Evolutionary conservation across 2,888 invertebrate species (phyloP), one percentile per base, ranked within the genome.

Genomic region (Tholera decimalis): DNA sequence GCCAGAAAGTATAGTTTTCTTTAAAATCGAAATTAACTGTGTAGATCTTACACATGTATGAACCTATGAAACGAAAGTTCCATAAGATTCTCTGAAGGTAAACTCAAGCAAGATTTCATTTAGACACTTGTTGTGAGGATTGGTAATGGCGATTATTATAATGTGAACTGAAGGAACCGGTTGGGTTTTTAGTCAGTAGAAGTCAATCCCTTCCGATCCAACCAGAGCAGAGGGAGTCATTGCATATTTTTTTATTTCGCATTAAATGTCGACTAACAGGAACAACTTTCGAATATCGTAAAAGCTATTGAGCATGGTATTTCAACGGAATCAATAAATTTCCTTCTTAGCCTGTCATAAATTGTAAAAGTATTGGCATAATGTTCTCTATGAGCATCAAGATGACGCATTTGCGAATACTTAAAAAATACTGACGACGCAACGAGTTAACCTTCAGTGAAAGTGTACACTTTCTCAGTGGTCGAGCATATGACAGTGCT

Each of bases 361-460:
- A 20, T 51, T 37, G 57, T 43, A 33, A 65, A 35, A 43, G 35
- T 50, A 44, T 46, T 55, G 37, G 9, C 44, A 28, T 44, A 53
- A 24, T 47, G 22, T 39, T 51, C 2, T n/a, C n/a, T n/a, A n/a
- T 5, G 7, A 11, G 1, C 8, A 24, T 22, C 15, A 22, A 20
- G 6, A 54, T 70, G 51, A 30, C 26, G 43, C 8, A 24, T 30
- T 39, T n/a, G 26, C 24, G 13, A n/a, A 28, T 15, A 22, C 26
- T 37, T 18, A 11, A 13, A 35, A 41, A 56, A 63, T 39, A 53
- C 0, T 9, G 1, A 9, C 18, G 2, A 53, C 26, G 35, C 39
- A 73, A 67, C n/a, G 2, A 53, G 33, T 41, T 35, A 73, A 67
- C n/a, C 13, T 68, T 67, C 8, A 62, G 74, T 55, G 74, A 73